Evolutionary conservation across 2,113 vertebrate species (phyloP), one percentile per base, ranked within the genome.

Genomic region (Meles meles): DNA sequence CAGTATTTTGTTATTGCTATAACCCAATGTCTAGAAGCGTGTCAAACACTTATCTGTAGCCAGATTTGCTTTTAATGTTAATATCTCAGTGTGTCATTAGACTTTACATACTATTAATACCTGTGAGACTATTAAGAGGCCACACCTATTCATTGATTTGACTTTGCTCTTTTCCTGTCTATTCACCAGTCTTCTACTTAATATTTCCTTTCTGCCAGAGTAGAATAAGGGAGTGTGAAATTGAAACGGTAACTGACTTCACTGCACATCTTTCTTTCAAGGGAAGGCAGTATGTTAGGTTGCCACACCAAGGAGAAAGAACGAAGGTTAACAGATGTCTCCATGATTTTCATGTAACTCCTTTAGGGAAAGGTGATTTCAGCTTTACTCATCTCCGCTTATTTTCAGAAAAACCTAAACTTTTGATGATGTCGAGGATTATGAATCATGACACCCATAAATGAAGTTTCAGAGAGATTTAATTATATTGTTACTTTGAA

Each of bases 401-500:
- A 34, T 86, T 98, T 97, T 96, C 85, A 59, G 21, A 82, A 72
- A 97, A 96, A 67, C 49, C 79, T 59, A 21, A 42, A 96, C 97
- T 97, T 82, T 42, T 49, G 59, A 85, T 95, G 88, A 86, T 96
- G 81, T 84, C 1, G 3, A 96, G 49, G 82, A 85, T 95, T 71
- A 94, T 96, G 95, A 95, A n/a, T 90, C 52, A 17, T 92, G 90
- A 72, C 84, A 65, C 52, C 21, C 94, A 76, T 83, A 90, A 86
- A 31, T 72, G 76, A 59, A 93, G 72, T 94, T 87, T 97, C 92
- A 55, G 69, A 84, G 81, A 88, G 67, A 89, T 94, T 96, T 86
- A 97, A 98, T 97, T 97, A 89, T 88, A 80, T 95, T 98, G 96
- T 95, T 96, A 93, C 93, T 98, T 91, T 95, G 95, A 71, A 71